Conservation (phyloP, 2,888 invertebrate species). For the Drosophila cognata region DNA sequence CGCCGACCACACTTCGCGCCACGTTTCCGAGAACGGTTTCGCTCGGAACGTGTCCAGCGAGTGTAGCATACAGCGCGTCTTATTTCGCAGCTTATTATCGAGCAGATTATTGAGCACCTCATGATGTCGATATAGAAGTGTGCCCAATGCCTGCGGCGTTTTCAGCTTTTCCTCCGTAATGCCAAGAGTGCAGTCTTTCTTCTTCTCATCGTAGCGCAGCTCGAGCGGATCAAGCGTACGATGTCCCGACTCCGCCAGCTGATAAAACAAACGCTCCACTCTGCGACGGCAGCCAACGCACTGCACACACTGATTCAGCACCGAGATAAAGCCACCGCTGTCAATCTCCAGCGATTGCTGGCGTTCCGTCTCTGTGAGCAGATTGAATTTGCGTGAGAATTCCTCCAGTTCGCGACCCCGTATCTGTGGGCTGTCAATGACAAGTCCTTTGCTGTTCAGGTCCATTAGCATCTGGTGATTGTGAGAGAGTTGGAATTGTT, state of each 20-base stretch:
- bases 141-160: conserved; percentile 92
- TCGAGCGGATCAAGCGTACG: conserved; percentile 95
- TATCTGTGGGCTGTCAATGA: conserved; percentile 92
- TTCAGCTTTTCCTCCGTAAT: conserved; percentile 92
- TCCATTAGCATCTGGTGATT: conserved; percentile 94
- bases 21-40: conserved; percentile 89
- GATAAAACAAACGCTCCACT: conserved; percentile 95
- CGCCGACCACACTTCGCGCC: conserved; percentile 94
- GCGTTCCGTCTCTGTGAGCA: conserved; percentile 91
- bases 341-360: conserved; percentile 93
- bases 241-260: conserved; percentile 93
- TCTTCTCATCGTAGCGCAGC: conserved; percentile 85
- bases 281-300: conserved; percentile 97
- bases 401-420: conserved; percentile 94
- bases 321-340: conserved; percentile 92
- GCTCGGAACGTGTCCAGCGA: conserved; percentile 94
- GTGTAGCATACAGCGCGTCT: conserved; percentile 94
- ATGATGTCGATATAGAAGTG: conserved; percentile 94
- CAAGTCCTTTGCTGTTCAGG: conserved; percentile 93
- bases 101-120: conserved; percentile 91
- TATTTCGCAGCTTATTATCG: conserved; percentile 94
- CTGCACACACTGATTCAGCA: conserved; percentile 95
- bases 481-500: conserved; percentile 11
- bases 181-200: conserved; percentile 90
- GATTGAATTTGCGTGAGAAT: conserved; percentile 92